Evolutionary conservation across 1,140 invertebrate genomes (phyloP).

Genomic region (Chionoecetes opilio): DNA sequence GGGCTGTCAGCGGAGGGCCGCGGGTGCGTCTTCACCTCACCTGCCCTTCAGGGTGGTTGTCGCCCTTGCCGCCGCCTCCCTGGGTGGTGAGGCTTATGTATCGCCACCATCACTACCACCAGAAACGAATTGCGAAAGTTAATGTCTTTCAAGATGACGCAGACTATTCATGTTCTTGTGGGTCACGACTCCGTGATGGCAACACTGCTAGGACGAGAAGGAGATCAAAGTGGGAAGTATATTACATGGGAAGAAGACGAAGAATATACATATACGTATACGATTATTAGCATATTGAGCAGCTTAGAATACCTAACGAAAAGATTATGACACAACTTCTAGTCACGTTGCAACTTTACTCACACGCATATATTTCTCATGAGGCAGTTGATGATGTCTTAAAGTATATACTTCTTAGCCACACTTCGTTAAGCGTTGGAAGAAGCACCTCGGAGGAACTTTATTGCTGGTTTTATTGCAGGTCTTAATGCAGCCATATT

Average conservation of each 20-base stretch:
- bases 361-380: no score
- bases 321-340: no score
- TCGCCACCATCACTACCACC: neutral
- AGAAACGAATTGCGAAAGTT: neutral
- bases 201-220: neutral
- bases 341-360: no score
- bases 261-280: no score
- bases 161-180: neutral
- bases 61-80: neutral
- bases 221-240: neutral
- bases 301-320: no score
- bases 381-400: no score
- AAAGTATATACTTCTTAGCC: no score
- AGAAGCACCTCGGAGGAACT: no score
- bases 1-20: neutral
- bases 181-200: neutral
- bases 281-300: no score
- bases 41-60: neutral
- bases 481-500: no score
- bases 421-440: no score
- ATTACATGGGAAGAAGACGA: neutral
- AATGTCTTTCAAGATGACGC: neutral
- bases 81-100: neutral
- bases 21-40: neutral
- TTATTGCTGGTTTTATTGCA: no score